Percentiles rank a stretch among this genome's conserved stretches.
These are phyloP conservation scores for Keiferia lycopersicella DNA, from an alignment of 2,888 invertebrate species.

Conservation along the genomic window DNA sequence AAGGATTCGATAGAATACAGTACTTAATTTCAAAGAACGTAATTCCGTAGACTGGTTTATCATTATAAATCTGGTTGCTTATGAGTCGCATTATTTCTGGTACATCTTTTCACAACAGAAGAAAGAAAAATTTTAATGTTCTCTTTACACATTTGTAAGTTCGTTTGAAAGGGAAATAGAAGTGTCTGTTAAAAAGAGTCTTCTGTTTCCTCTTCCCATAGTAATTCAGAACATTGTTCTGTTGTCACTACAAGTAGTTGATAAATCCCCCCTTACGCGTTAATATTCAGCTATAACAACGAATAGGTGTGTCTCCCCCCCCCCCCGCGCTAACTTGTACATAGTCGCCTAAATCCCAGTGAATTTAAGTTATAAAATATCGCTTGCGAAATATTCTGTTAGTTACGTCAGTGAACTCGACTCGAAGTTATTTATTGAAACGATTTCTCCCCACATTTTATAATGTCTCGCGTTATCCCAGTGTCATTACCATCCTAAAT, in stretches of 20 bases:
- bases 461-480: slow-evolving; percentile 30
- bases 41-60: too few species aligned
- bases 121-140: too few species aligned
- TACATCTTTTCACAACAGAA: too few species aligned
- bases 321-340: slow-evolving; percentile 43
- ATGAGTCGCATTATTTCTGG: too few species aligned
- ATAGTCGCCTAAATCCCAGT: slow-evolving; percentile 48
- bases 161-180: too few species aligned
- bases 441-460: neutral
- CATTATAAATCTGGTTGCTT: too few species aligned
- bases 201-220: neutral
- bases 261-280: neutral
- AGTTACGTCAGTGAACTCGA: slow-evolving; percentile 46
- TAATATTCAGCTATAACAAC: slow-evolving; percentile 49
- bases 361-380: slow-evolving; percentile 34
- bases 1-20: too few species aligned
- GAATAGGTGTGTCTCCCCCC: slow-evolving; percentile 63
- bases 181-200: neutral
- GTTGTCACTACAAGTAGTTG: neutral
- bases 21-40: too few species aligned
- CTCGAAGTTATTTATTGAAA: neutral
- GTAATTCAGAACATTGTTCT: neutral
- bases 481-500: slow-evolving; percentile 29
- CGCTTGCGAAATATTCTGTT: slow-evolving; percentile 74
- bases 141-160: too few species aligned